Conservation (phyloP, 92 coral and sea anemone species). For the Zoanthus solanderi region DNA sequence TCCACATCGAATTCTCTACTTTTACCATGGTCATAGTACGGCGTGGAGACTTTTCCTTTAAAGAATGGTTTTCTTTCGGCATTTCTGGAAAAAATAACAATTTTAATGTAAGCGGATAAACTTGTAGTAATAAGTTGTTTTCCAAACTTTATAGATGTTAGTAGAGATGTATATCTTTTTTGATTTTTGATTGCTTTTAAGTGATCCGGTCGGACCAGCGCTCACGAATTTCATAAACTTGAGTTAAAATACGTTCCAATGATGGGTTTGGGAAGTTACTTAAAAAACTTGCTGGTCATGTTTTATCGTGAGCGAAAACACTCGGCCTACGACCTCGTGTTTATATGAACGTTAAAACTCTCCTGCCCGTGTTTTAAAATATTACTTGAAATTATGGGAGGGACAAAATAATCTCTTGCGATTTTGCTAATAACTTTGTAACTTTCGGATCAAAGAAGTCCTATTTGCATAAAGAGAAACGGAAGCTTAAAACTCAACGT, state of each 20-base stretch:
- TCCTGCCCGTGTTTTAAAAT: not conserved
- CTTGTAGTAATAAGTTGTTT: not conserved
- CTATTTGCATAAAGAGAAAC: no score
- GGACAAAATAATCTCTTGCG: not conserved
- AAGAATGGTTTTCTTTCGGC: conserved; percentile 8
- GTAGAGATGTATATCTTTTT: not conserved
- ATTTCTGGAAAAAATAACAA: not conserved
- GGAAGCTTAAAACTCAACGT: no score
- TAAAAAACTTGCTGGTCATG: no score
- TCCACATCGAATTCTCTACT: not conserved
- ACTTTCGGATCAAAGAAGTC: not conserved
- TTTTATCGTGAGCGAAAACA: no score
- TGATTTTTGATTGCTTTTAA: not conserved
- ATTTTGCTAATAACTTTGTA: not conserved
- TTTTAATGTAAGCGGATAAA: not conserved
- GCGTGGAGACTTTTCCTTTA: conserved; percentile 24
- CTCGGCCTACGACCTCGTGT: no score
- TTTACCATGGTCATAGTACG: conserved; percentile 50
- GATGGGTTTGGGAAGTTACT: not conserved
- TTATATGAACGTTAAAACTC: not conserved
- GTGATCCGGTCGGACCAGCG: conserved; percentile 1
- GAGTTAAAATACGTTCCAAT: not conserved
- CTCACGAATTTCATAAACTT: not conserved
- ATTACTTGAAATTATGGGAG: not conserved
- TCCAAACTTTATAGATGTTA: conserved; percentile 2